Evolutionary conservation across 2,797 vertebrate species (phyloP), one percentile per base, ranked within the genome.

Genomic region (Crocodylus rhombifer): DNA sequence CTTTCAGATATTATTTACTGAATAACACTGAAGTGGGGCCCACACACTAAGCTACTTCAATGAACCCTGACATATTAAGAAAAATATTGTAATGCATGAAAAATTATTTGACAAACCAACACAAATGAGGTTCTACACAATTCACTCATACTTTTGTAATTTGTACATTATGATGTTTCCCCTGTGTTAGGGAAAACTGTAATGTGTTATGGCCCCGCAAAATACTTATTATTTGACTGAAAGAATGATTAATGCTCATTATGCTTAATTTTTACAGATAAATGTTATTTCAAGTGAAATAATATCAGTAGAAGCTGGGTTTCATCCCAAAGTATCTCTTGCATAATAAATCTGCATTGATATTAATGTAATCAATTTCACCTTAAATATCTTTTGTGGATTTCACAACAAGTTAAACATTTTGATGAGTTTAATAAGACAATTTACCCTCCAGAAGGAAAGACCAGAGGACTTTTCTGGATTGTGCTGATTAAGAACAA

Each of bases 241-340:
- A 77, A 76, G 58, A 87, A 12, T 78, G 14, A 58, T 14, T 90
- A 90, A 76, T 30, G 15, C n/a, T 88, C n/a, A 90, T 63, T 85
- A 84, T 74, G 62, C 64, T 87, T 26, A 42, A 56, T 83, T 90
- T 92, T 88, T 69, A 81, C 4, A 84, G 15, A 75, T 25, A 87
- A 95, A 65, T 79, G 75, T 82, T 90, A 51, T 90, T 56, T 80
- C 21, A 87, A 77, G 74, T 93, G 84, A 93, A 93, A 85, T 94
- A 80, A 16, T 64, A 89, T 36, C n/a, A 82, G 42, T 28, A 25
- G 26, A 7, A 65, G 79, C 21, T 86, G 63, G 63, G 82, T 78
- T 80, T 95, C 80, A 89, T 33, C 64, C 77, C 56, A 86, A 91
- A 83, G 57, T 83, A 82, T 80, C 81, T 56, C 21, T 79, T 57